Evolutionary conservation across 2,888 invertebrate genomes (phyloP).

Genomic region (Girardia tigrina): DNA sequence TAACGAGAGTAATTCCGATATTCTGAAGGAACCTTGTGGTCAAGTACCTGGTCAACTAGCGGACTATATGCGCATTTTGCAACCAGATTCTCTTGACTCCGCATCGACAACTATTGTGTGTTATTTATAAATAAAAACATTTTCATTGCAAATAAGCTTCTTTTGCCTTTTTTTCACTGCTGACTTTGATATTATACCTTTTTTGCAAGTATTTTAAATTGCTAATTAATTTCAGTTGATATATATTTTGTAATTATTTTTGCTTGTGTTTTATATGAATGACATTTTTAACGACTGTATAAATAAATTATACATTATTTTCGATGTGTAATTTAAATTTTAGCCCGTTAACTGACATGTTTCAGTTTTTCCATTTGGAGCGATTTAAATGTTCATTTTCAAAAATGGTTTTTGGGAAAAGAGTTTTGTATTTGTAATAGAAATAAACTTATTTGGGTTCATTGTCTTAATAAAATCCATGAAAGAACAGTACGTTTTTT

Average conservation of each 20-base stretch:
- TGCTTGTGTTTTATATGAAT: too few species aligned
- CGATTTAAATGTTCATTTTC: not conserved
- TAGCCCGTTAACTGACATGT: too few species aligned
- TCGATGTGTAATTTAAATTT: not conserved
- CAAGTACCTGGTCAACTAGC: not conserved
- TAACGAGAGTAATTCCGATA: not conserved
- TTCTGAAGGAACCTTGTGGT: not conserved
- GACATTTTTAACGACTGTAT: too few species aligned
- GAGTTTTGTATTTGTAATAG: too few species aligned
- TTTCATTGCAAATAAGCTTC: not conserved
- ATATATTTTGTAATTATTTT: not conserved
- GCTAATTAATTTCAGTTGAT: not conserved
- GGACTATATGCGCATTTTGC: not conserved
- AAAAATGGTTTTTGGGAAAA: not conserved
- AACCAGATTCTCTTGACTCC: not conserved
- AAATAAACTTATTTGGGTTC: too few species aligned
- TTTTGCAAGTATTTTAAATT: too few species aligned
- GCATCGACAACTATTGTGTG: not conserved
- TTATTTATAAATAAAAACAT: not conserved
- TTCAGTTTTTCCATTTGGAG: too few species aligned
- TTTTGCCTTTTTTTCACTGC: not conserved
- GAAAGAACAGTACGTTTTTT: too few species aligned
- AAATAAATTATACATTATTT: too few species aligned
- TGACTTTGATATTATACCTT: not conserved
- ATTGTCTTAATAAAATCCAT: too few species aligned